Conservation (phyloP, 2,888 invertebrate species). For the Agrenia bidenticulata region DNA sequence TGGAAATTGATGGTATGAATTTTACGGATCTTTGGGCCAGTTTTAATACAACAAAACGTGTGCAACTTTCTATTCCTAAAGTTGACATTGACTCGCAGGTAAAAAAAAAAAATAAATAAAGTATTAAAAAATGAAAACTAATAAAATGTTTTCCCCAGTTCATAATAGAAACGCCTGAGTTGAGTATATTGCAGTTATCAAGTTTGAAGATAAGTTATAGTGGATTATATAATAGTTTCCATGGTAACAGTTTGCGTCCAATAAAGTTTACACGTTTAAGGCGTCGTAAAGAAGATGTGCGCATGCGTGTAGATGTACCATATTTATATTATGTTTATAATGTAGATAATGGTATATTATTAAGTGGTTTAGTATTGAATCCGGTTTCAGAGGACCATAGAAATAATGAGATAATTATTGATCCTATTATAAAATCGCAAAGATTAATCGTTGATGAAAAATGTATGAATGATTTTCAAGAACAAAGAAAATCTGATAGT, state of each 20-base stretch:
- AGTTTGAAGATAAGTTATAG: constrained; percentile 42
- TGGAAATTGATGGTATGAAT: constrained; percentile 11
- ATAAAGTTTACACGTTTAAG: constrained; percentile 40
- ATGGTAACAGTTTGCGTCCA: background rate
- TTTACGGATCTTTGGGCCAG: constrained; percentile 29
- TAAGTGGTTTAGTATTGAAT: constrained; percentile 46
- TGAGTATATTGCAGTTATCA: constrained; percentile 48
- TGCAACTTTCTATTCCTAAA: constrained; percentile 46
- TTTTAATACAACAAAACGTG: constrained; percentile 36
- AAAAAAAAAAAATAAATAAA: background rate
- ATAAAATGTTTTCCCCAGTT: constrained; percentile 33
- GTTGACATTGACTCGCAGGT: constrained; percentile 49
- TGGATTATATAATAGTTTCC: constrained; percentile 43
- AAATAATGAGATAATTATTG: too few species aligned
- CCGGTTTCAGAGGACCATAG: background rate
- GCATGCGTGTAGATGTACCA: constrained; percentile 42
- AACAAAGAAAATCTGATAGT: too few species aligned
- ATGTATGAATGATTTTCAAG: constrained; percentile 10
- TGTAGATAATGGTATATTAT: constrained; percentile 40
- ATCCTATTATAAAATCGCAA: too few species aligned
- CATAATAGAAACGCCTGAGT: constrained; percentile 41
- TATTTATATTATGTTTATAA: constrained; percentile 50
- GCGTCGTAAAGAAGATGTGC: constrained; percentile 39
- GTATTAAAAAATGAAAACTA: background rate
- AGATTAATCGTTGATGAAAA: too few species aligned